A percentile compares a stretch with the other conserved stretches of the same genome.
Conservation (phyloP, 2,888 invertebrate species). For the Caenorhabditis sp. region DNA sequence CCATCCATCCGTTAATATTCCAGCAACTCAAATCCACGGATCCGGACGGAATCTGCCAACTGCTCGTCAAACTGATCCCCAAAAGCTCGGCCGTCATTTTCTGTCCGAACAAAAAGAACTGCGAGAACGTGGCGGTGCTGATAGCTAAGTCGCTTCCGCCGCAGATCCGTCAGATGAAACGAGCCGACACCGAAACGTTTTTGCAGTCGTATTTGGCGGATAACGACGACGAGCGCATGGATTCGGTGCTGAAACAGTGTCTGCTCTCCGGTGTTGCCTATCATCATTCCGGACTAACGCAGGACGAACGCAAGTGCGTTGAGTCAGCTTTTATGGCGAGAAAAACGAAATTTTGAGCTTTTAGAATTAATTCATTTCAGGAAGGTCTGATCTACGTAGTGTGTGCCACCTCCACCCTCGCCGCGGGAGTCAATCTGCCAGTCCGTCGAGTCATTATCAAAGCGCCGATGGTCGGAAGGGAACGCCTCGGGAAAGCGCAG, state of each 20-base stretch:
- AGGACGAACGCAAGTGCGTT: conserved; percentile 88
- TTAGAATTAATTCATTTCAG: conserved; percentile 39
- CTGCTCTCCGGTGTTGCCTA: conserved; percentile 90
- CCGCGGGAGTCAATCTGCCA: conserved; percentile 85
- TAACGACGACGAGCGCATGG: conserved; percentile 61
- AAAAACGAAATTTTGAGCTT: not conserved
- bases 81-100: conserved; percentile 89
- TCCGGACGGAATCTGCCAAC: conserved; percentile 63
- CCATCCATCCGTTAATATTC: too few relatives aligned
- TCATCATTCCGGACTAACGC: conserved; percentile 90
- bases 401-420: conserved; percentile 95
- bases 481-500: conserved; percentile 85
- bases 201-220: conserved; percentile 56
- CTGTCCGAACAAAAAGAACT: conserved; percentile 92
- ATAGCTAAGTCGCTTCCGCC: conserved; percentile 84
- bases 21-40: conserved; percentile 57
- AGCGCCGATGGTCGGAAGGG: conserved; percentile 87
- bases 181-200: conserved; percentile 51
- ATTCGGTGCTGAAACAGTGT: conserved; percentile 84
- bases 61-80: conserved; percentile 85
- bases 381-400: conserved; percentile 89
- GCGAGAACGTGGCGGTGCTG: conserved; percentile 90
- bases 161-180: conserved; percentile 61
- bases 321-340: conserved; percentile 83
- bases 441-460: conserved; percentile 88